Percentiles rank a stretch among this genome's conserved stretches.
Evolutionary conservation across 2,797 vertebrate species (phyloP).

Genomic region (Acanthurus tractus): DNA sequence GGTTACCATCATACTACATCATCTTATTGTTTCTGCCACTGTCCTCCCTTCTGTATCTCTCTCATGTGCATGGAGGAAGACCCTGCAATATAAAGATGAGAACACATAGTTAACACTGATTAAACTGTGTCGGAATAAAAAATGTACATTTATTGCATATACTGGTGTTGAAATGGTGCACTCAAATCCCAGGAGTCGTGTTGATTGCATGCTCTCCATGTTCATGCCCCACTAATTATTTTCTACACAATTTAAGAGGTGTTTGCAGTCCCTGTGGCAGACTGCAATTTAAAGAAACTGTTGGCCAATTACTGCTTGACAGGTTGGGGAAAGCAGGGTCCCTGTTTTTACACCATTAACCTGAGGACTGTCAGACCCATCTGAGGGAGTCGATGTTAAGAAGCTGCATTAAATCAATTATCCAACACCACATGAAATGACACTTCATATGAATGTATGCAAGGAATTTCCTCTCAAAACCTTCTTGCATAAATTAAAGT

Average conservation of each 20-base stretch:
- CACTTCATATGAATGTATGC: constrained; percentile 43
- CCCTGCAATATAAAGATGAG: constrained; percentile 78
- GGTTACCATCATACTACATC: constrained; percentile 80
- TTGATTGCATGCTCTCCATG: constrained; percentile 47
- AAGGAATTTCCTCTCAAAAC: constrained; percentile 40
- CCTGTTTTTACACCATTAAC: constrained; percentile 84
- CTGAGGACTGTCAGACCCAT: constrained; percentile 75
- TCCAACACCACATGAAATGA: constrained; percentile 55
- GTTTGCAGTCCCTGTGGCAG: constrained; percentile 77
- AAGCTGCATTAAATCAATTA: constrained; percentile 78
- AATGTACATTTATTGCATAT: constrained; percentile 4
- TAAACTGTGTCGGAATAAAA: constrained; percentile 5
- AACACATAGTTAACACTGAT: constrained; percentile 53
- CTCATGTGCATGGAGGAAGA: constrained; percentile 67
- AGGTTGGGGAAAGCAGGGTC: constrained; percentile 79
- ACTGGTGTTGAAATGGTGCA: constrained; percentile 11
- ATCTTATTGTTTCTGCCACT: constrained; percentile 76
- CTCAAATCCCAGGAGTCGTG: constrained; percentile 27
- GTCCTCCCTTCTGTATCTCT: constrained; percentile 68
- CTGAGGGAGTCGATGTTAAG: constrained; percentile 68
- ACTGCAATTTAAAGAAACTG: constrained; percentile 79
- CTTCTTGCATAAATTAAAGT: constrained; percentile 48
- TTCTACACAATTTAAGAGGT: constrained; percentile 78
- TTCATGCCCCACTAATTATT: constrained; percentile 77
- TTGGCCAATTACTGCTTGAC: constrained; percentile 86